Evolutionary conservation across 2,113 vertebrate species (phyloP).

Genomic region (Emydocephalus ijimae): DNA sequence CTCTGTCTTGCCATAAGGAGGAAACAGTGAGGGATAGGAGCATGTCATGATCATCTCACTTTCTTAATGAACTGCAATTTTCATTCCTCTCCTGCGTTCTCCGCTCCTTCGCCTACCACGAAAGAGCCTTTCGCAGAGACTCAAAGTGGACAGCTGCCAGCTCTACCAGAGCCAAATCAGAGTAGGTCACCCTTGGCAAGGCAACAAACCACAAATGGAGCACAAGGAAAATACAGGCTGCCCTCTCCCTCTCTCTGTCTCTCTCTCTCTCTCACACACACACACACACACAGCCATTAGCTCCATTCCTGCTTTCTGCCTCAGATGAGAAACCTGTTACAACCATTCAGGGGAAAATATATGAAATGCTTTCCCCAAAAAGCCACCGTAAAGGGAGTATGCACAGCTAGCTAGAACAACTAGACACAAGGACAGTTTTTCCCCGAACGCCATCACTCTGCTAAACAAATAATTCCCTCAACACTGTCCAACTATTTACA

Average conservation of each 20-base stretch:
- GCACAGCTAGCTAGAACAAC: background rate
- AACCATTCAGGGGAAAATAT: background rate
- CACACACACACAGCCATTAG: background rate
- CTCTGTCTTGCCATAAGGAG: too few species aligned
- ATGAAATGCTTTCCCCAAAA: background rate
- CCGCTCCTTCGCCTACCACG: background rate
- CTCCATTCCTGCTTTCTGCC: background rate
- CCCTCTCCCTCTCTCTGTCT: background rate
- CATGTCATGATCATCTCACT: background rate
- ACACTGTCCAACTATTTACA: too few species aligned
- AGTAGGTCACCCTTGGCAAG: constrained; percentile 58
- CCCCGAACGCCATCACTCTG: too few species aligned
- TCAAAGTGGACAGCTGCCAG: constrained; percentile 41
- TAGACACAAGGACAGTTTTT: too few species aligned
- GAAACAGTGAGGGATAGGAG: background rate
- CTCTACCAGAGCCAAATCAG: constrained; percentile 33
- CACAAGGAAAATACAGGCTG: constrained; percentile 43
- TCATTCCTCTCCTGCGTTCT: constrained; percentile 19
- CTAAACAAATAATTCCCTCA: too few species aligned
- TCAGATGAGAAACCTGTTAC: background rate
- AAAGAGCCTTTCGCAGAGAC: constrained; percentile 27
- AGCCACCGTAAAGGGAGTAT: background rate
- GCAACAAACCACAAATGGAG: constrained; percentile 45
- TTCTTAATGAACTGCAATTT: constrained; percentile 1
- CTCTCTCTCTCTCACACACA: too few species aligned